Base-by-base conservation (phyloP, 2,113 vertebrate species). In the Passer montanus region DNA sequence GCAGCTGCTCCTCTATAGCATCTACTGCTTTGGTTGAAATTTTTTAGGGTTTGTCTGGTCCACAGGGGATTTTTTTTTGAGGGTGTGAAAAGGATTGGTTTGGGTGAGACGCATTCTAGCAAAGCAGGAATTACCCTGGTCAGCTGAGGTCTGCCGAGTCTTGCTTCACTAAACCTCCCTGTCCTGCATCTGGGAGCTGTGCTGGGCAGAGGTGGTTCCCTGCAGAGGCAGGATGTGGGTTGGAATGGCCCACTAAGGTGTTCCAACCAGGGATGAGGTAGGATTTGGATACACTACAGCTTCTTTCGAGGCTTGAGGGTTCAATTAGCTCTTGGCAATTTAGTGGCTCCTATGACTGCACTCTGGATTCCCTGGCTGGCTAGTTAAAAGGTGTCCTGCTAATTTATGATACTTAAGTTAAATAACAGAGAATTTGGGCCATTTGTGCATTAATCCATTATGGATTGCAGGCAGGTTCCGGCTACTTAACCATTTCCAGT, bases 11-110 rank as follows among this genome's bases (percentile, higher is more conserved):
- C 89, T 90, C 70, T 44, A 10, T 14, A 86, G 35, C 60, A 46
- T 60, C 56, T 77, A 56, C 37, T 52, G 31, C 53, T 90, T 72
- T 68, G 56, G 44, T 41, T 84, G 55, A 28, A 77, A 35, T 64
- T 92, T 89, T 75, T 73, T 44, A 43, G 31, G 85, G 72, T 86
- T 94, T 96, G 79, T 60, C 76, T 90, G n/a, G 23, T 92, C 23
- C 43, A 66, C 82, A 92, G 76, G 76, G 85, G 92, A 63, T n/a
- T 85, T 85, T 50, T 84, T 80, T 37, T 49, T 41, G 13, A 17
- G 89, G 60, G 92, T 93, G 95, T 90, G 88, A 94, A 93, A 86
- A 84, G n/a, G 20, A 52, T 78, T 0, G 9, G 69, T 94, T 93
- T 78, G 92, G 31, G 79, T 58, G 85, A 81, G 52, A 72, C 2